Base-by-base conservation (phyloP, 2,797 vertebrate species). In the Danio kyathit region DNA sequence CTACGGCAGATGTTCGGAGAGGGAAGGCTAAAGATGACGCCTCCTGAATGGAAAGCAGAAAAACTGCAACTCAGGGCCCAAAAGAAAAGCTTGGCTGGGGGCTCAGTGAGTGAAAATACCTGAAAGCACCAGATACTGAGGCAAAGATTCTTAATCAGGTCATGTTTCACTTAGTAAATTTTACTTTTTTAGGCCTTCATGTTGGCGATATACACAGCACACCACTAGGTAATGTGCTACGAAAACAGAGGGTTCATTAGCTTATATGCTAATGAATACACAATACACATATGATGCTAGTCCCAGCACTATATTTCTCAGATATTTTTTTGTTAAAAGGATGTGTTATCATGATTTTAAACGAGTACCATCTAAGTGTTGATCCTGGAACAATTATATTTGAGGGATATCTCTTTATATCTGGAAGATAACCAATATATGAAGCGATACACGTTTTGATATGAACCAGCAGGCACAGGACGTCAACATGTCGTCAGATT, bases 1-100 rank as follows among this genome's bases (percentile, higher is more conserved):
- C 54, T 40, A 70, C 61, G 48, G 43, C 88, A 92, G 90, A 89
- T 92, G 88, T 89, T 88, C 44, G 10, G 19, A 65, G 43, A 57
- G 41, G 10, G 60, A 16, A 57, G 61, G 13, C 38, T 74, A 40
- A 72, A 61, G 49, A 79, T 43, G 82, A 52, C 1, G 7, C 16
- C 54, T 56, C 49, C 57, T 80, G 69, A 54, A 54, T 73, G 49
- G 57, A 46, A 16, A 64, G 38, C 40, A 51, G 17, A 19, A 48
- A 77, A 46, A 48, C 29, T 54, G 40, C 57, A 52, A 72, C 59
- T 38, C 13, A 54, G 69, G 49, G 48, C 16, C 44, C 49, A 56
- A 46, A 14, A 41, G n/a, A 80, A 73, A 73, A 29, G 46, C 69
- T 38, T 46, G 6, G 19, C 67, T 80, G 29, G 38, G 21, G 38